Percentiles rank a stretch among this genome's conserved stretches.
phyloP scores from a whole-genome alignment of 2,113 vertebrate species.

The Albula glossodonta region DNA sequence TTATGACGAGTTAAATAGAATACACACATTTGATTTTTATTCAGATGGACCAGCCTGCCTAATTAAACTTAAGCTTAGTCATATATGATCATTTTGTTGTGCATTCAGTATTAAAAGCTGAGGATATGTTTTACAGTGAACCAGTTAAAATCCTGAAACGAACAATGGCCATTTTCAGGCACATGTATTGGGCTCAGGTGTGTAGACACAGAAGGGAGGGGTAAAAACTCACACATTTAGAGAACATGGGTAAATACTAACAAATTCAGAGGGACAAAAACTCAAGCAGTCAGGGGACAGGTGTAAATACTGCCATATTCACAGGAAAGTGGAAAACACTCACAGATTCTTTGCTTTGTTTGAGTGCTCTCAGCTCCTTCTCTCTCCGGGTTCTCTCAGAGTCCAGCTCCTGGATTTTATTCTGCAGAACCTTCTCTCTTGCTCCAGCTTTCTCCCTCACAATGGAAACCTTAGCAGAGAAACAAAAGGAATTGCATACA shows the following conservation, averaged over 20 bases:
- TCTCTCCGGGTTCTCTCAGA: conserved; percentile 70
- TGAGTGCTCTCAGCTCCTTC: conserved; percentile 73
- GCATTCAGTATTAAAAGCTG: no score
- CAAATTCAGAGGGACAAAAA: background rate
- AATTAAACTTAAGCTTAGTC: no score
- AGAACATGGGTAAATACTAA: no score
- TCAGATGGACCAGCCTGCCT: no score
- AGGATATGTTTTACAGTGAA: no score
- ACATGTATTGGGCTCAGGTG: no score
- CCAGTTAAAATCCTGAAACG: no score
- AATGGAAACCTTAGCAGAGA: conserved; percentile 68
- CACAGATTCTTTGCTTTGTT: conserved; percentile 58
- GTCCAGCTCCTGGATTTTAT: conserved; percentile 76
- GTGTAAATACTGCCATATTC: no score
- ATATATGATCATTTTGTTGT: no score
- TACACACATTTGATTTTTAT: background rate
- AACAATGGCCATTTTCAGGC: no score
- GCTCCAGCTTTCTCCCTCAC: conserved; percentile 67
- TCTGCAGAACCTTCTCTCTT: conserved; percentile 71
- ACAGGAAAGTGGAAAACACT: conserved; percentile 27
- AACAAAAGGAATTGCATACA: conserved; percentile 32
- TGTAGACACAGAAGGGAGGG: background rate
- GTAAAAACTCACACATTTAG: background rate
- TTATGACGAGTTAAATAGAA: background rate
- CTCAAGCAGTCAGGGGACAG: conserved; percentile 37